Evolutionary conservation across 2,797 vertebrate genomes (phyloP), one percentile per base, ranked within the genome.

Genomic region (Eremophila alpestris): DNA sequence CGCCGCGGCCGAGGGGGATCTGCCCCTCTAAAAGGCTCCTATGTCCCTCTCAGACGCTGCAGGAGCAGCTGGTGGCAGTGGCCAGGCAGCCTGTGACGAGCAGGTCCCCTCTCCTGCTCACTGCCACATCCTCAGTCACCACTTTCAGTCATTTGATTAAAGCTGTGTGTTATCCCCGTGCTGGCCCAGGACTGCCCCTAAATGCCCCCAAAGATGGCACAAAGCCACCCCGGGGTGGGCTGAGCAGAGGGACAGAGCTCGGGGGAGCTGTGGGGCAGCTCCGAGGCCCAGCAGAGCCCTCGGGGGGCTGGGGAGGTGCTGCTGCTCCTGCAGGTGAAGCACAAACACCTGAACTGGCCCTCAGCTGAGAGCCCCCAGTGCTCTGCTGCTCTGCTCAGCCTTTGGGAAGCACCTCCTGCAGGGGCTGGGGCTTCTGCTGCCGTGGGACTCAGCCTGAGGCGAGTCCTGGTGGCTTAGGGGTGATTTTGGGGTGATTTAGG

Each of bases 391-490:
- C 41, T 7, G 17, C 40, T 10, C 41, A 13, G n/a, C 10, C 0
- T 3, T 7, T 3, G 49, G 41, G 7, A 10, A 36, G 49, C 27
- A 2, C 26, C n/a, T 45, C 27, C 60, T 8, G 40, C 1, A 21
- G 62, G 62, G 22, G 32, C 16, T 13, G 32, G 21, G n/a, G 19
- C 32, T 10, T 0, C 58, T 63, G 74, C 58, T 1, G 75, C 4
- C 1, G 40, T 0, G 2, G 40, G 9, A 6, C 70, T 9, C 27
- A 22, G 46, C 51, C 51, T 2, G 9, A 6, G 60, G 14, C 0
- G 21, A 16, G 48, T 38, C 38, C 38, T 38, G 38, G 38, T 38
- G 38, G 11, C 11, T 38, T 38, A 38, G 38, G 38, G 38, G 38
- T 38, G 38, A 38, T 38, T 38, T 38, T 11, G 38, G 38, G 38